A percentile compares a stretch with the other conserved stretches of the same genome.
phyloP scores from a whole-genome alignment of 2,797 vertebrate species.

The Simalia tracyae region DNA sequence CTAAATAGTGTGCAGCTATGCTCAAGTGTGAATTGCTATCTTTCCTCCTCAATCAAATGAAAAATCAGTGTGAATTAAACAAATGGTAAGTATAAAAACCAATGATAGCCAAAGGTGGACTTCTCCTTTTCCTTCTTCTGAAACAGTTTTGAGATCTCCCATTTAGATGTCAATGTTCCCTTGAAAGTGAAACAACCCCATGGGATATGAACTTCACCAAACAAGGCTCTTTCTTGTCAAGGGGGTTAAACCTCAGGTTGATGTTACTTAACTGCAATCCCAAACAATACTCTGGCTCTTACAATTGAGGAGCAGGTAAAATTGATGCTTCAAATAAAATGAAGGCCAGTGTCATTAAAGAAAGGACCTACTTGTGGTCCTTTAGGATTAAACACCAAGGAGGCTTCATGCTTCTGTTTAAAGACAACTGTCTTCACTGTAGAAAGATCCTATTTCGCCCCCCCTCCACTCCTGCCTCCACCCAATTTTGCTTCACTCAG shows the following conservation, averaged over 20 bases:
- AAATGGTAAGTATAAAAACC: background rate
- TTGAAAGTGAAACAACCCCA: background rate
- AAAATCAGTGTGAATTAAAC: background rate
- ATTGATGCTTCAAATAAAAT: background rate
- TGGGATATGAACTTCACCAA: background rate
- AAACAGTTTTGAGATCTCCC: background rate
- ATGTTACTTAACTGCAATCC: background rate
- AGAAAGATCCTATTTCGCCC: background rate
- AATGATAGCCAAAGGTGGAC: background rate
- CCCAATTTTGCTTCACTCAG: background rate
- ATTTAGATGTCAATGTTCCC: background rate
- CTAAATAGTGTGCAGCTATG: background rate
- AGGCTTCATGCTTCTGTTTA: background rate
- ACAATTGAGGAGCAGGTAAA: background rate
- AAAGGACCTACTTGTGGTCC: background rate
- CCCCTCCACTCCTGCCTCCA: background rate
- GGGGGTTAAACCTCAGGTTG: too few species aligned
- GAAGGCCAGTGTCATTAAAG: background rate
- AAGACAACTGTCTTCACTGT: background rate
- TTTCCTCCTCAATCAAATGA: background rate
- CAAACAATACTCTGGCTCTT: background rate
- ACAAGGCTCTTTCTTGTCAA: background rate
- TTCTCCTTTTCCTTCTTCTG: background rate
- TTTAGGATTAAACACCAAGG: background rate
- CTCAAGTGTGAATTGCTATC: background rate